These are phyloP conservation scores for Pseudoips prasinana DNA, from an alignment of 2,888 invertebrate species.

Conservation along the genomic window DNA sequence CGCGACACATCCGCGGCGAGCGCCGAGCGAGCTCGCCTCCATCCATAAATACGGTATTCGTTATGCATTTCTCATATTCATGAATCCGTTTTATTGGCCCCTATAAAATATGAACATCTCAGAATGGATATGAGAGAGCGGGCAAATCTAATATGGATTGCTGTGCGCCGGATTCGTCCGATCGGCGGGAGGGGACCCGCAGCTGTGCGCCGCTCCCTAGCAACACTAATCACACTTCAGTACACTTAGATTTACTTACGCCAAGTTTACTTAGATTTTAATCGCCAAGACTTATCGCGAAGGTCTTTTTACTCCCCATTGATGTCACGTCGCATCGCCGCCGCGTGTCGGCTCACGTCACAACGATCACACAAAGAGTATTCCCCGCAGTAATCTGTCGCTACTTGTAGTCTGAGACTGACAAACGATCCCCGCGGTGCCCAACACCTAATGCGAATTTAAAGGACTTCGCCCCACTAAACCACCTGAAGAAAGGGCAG, in stretches of 20 bases:
- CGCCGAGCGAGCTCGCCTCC: constrained; percentile 64
- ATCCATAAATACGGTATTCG: constrained; percentile 81
- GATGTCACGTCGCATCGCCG: neutral
- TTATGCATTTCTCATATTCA: constrained; percentile 83
- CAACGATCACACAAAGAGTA: constrained; percentile 20
- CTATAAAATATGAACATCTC: constrained; percentile 83
- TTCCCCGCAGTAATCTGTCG: constrained; percentile 35
- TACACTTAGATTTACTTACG: constrained; percentile 14
- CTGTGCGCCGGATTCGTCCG: constrained; percentile 74
- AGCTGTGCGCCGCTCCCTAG: constrained; percentile 37
- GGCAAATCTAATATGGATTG: constrained; percentile 82
- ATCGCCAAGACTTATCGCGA: constrained; percentile 8
- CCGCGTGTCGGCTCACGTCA: constrained; percentile 27
- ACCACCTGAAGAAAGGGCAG: constrained; percentile 71
- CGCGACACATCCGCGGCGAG: constrained; percentile 73
- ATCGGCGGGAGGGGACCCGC: constrained; percentile 55
- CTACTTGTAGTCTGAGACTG: constrained; percentile 38
- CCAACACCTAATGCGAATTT: constrained; percentile 62
- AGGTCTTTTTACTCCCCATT: neutral
- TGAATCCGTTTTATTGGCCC: constrained; percentile 83
- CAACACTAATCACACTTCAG: constrained; percentile 13
- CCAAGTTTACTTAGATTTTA: constrained; percentile 13
- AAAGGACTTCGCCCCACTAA: constrained; percentile 69
- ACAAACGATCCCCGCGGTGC: constrained; percentile 40
- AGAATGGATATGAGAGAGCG: constrained; percentile 81